These are phyloP conservation scores for Stylophora pistillata DNA, from an alignment of 64 coral and sea anemone genomes.

Conservation along the genomic window DNA sequence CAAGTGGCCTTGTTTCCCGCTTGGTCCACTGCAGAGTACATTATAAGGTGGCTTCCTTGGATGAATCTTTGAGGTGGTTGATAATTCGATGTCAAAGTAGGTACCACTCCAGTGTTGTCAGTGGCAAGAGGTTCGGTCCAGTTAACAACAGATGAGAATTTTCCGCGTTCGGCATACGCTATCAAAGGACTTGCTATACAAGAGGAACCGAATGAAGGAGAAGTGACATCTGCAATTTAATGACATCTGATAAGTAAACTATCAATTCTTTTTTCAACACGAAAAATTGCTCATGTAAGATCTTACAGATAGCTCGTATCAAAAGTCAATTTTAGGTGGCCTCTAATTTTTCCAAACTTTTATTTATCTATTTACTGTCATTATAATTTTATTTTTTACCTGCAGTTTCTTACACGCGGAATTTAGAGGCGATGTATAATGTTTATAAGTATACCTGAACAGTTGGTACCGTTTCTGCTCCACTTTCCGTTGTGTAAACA, in stretches of 20 bases:
- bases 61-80: not conserved
- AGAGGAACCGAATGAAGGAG: not conserved
- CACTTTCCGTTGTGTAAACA: not conserved
- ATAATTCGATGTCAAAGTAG: not conserved
- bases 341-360: too few relatives aligned
- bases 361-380: too few relatives aligned
- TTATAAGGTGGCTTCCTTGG: conserved; percentile 7
- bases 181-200: not conserved
- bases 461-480: not conserved
- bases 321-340: too few relatives aligned
- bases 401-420: too few relatives aligned
- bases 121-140: conserved; percentile 41
- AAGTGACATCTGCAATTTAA: not conserved
- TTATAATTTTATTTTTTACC: too few relatives aligned
- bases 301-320: too few relatives aligned
- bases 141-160: not conserved
- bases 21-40: conserved; percentile 37
- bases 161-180: not conserved
- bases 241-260: too few relatives aligned
- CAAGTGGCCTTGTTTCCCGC: conserved; percentile 36
- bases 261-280: too few relatives aligned
- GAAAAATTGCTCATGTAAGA: too few relatives aligned
- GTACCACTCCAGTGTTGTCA: conserved; percentile 31
- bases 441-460: not conserved
- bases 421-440: too few relatives aligned